Conservation (phyloP, 2,113 vertebrate species). For the Prinia subflava region DNA sequence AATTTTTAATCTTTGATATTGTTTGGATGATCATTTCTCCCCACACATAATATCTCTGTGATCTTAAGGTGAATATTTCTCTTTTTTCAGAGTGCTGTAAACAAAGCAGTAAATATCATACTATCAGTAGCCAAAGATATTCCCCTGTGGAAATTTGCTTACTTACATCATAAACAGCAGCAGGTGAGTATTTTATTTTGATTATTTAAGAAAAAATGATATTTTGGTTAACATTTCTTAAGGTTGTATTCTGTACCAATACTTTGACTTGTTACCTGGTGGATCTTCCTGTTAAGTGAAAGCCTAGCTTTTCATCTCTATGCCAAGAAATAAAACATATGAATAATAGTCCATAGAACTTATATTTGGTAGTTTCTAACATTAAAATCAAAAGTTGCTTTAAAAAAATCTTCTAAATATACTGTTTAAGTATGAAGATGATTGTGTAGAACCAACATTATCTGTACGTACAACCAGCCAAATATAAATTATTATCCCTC, state of each 20-base stretch:
- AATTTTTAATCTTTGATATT: neutral
- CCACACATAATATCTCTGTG: neutral
- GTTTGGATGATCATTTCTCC: neutral
- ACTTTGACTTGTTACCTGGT: neutral
- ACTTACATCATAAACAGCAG: conserved; percentile 75
- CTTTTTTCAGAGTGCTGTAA: conserved; percentile 72
- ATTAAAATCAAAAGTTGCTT: neutral
- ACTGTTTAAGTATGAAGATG: neutral
- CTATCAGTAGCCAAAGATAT: conserved; percentile 74
- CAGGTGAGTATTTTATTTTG: conserved; percentile 54
- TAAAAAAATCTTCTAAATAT: neutral
- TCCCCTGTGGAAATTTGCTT: conserved; percentile 78
- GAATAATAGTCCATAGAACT: neutral
- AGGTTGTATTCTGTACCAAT: neutral
- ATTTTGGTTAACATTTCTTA: neutral
- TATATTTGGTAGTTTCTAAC: neutral
- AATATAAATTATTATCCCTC: neutral
- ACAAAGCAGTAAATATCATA: conserved; percentile 72
- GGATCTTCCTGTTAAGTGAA: neutral
- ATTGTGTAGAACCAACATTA: neutral
- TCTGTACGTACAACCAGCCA: neutral
- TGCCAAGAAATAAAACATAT: neutral
- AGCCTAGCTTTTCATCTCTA: neutral
- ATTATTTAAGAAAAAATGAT: neutral
- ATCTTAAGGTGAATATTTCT: neutral